Percentiles rank a stretch among this genome's conserved stretches.
phyloP scores from a whole-genome alignment of 2,888 invertebrate species.

The Molorchus minor region DNA sequence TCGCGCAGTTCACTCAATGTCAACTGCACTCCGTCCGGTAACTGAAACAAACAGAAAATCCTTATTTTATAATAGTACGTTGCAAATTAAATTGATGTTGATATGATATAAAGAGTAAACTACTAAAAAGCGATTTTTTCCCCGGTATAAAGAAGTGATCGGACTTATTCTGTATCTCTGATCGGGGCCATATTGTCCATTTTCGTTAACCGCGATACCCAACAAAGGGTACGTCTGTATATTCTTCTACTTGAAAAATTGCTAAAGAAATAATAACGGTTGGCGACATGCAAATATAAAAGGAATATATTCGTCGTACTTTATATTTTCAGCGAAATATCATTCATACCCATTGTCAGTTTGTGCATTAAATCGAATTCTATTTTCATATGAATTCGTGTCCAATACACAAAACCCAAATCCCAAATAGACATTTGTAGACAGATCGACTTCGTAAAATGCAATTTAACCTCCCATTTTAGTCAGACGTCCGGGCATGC shows the following conservation, averaged over 20 bases:
- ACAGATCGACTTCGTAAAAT: constrained; percentile 11
- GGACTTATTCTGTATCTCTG: too few relatives aligned
- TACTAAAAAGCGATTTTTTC: too few relatives aligned
- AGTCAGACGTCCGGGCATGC: background rate
- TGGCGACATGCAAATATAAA: background rate
- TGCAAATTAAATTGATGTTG: too few relatives aligned
- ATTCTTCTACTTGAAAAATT: background rate
- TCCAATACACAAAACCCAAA: background rate
- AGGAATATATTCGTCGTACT: background rate
- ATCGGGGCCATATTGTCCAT: too few relatives aligned
- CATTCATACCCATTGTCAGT: background rate
- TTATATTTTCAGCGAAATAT: background rate
- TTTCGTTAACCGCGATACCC: too few relatives aligned
- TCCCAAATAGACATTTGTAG: background rate
- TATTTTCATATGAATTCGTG: background rate
- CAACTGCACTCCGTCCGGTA: constrained; percentile 92
- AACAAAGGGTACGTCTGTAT: too few relatives aligned
- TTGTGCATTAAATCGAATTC: background rate
- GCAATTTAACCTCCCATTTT: constrained; percentile 14
- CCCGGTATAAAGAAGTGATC: too few relatives aligned
- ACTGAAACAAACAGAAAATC: constrained; percentile 73
- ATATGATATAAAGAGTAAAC: too few relatives aligned
- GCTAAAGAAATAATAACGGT: background rate
- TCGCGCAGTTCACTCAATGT: constrained; percentile 96
- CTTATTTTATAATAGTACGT: too few relatives aligned